Evolutionary conservation across 2,797 vertebrate genomes (phyloP).

Genomic region (Acestrorhynchus altus): DNA sequence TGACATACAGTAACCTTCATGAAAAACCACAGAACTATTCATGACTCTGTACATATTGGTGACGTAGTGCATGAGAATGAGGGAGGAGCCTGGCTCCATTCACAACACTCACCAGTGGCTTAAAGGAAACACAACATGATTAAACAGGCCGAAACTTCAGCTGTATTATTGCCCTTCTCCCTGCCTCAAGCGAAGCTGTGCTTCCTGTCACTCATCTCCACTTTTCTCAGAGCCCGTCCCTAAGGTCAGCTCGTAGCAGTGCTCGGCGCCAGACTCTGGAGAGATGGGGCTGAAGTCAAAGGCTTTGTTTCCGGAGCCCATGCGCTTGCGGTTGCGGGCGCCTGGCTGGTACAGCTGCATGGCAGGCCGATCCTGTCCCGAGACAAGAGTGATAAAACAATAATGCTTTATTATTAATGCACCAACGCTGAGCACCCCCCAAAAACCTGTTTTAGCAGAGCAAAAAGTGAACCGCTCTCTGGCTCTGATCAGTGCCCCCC

Average conservation of each 20-base stretch:
- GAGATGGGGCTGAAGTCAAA: slow-evolving; percentile 78
- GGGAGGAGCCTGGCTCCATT: not conserved
- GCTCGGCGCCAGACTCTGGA: slow-evolving; percentile 78
- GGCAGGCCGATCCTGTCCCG: slow-evolving; percentile 87
- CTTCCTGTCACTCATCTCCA: slow-evolving; percentile 76
- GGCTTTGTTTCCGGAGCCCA: slow-evolving; percentile 81
- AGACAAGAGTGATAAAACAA: slow-evolving; percentile 57
- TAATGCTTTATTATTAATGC: slow-evolving; percentile 38
- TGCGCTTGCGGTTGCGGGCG: slow-evolving; percentile 83
- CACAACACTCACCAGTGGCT: slow-evolving; percentile 21
- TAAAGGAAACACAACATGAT: slow-evolving; percentile 31
- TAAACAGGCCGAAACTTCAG: not conserved
- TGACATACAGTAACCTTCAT: slow-evolving; percentile 30
- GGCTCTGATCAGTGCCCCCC: slow-evolving; percentile 35
- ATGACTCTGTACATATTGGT: slow-evolving; percentile 22
- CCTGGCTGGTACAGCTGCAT: slow-evolving; percentile 96
- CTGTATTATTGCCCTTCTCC: not conserved
- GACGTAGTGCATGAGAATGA: slow-evolving; percentile 24
- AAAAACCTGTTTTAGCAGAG: slow-evolving; percentile 30
- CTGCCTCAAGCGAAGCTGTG: not conserved
- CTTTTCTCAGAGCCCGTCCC: slow-evolving; percentile 82
- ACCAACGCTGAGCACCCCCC: slow-evolving; percentile 14
- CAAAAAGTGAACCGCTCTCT: slow-evolving; percentile 27
- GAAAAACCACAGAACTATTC: slow-evolving; percentile 17
- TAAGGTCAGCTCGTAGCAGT: slow-evolving; percentile 77